phyloP scores from a whole-genome alignment of 2,113 vertebrate species.

The Chionis minor region DNA sequence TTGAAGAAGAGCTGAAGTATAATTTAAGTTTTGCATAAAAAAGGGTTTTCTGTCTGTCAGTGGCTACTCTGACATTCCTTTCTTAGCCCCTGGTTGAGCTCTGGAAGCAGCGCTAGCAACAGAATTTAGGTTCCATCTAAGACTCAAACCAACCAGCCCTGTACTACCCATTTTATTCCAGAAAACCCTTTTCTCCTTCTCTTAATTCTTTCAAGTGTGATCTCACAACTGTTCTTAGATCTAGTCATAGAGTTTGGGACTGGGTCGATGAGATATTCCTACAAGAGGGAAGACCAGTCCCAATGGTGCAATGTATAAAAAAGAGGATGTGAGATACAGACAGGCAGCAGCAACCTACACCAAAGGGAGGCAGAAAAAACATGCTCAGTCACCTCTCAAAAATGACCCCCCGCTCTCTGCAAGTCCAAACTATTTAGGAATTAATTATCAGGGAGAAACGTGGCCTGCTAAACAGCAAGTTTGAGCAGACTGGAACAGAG shows the following conservation, averaged over 20 bases:
- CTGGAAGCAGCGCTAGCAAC: neutral
- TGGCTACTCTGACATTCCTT: neutral
- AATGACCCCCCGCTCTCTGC: accelerated
- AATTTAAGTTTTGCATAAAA: neutral
- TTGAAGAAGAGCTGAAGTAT: neutral
- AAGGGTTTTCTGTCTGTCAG: neutral
- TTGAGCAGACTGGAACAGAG: neutral
- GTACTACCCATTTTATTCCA: neutral
- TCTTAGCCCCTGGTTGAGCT: neutral
- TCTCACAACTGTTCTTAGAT: neutral
- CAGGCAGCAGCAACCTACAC: neutral
- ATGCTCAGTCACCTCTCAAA: neutral
- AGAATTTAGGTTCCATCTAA: neutral
- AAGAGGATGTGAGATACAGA: neutral
- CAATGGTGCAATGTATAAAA: neutral
- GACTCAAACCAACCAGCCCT: neutral
- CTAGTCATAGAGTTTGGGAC: neutral
- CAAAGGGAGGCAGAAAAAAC: neutral
- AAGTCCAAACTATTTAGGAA: neutral
- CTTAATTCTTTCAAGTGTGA: neutral
- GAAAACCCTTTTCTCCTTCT: neutral
- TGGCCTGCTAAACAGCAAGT: neutral
- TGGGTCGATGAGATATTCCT: neutral
- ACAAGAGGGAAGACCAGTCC: neutral
- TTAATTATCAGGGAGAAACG: neutral